Percentiles rank a stretch among this genome's conserved stretches.
These are phyloP conservation scores for Rhinopomastus cyanomelas DNA, from an alignment of 2,113 vertebrate genomes.

Conservation along the genomic window DNA sequence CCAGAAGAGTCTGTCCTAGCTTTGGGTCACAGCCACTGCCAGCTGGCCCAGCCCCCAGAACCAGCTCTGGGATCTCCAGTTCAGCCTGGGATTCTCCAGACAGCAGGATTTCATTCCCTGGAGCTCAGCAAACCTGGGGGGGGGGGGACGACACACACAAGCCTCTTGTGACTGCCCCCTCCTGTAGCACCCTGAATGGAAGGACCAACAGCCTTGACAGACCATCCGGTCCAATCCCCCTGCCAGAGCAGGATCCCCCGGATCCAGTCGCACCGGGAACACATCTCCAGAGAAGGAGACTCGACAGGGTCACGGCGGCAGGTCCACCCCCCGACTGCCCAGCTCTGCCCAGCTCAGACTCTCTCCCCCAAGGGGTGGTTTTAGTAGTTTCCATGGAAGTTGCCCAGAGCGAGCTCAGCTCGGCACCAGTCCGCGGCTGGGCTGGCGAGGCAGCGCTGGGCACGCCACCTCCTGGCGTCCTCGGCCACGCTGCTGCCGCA, in stretches of 20 bases:
- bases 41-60: neutral
- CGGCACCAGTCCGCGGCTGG: rapidly evolving
- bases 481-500: neutral
- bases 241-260: no score
- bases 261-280: no score
- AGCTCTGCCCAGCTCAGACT: neutral
- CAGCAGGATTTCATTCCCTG: neutral
- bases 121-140: neutral
- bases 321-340: no score
- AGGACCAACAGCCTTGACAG: no score
- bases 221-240: no score
- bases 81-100: neutral
- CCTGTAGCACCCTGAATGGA: rapidly evolving
- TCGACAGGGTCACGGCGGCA: no score
- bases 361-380: neutral
- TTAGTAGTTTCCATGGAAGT: neutral
- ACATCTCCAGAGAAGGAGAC: no score
- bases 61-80: neutral
- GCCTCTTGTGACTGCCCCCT: neutral
- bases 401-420: rapidly evolving
- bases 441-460: rapidly evolving
- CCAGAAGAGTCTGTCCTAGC: neutral
- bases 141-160: neutral
- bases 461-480: slow-evolving; percentile 50
- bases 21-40: rapidly evolving